Conservation (phyloP, 2,888 invertebrate genomes). For the Caenorhabditis macrosperma region DNA sequence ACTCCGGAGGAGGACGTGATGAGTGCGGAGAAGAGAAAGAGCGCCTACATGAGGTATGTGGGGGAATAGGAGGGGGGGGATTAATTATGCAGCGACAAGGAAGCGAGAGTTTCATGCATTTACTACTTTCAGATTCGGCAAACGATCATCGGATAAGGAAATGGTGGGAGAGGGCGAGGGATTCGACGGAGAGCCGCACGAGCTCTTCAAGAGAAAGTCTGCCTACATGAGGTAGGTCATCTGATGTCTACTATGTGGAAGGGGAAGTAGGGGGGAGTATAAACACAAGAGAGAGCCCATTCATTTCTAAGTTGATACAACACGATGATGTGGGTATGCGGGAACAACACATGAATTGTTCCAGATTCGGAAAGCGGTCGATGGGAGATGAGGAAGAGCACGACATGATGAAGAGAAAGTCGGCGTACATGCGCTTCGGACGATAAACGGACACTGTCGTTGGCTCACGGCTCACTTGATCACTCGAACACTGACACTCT, state of each 20-base stretch:
- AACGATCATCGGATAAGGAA: slow-evolving; percentile 46
- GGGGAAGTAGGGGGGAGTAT: neutral
- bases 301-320: slow-evolving; percentile 52
- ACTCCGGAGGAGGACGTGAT: slow-evolving; percentile 59
- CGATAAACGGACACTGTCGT: slow-evolving; percentile 12
- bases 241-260: neutral
- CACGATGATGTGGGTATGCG: slow-evolving; percentile 2
- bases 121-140: slow-evolving; percentile 53
- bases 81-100: slow-evolving; percentile 35
- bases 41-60: slow-evolving; percentile 73
- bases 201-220: slow-evolving; percentile 71
- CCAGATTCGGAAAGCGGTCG: slow-evolving; percentile 61
- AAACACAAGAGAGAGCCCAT: slow-evolving; percentile 14
- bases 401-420: slow-evolving; percentile 73
- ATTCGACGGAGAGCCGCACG: slow-evolving; percentile 29
- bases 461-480: slow-evolving; percentile 42
- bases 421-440: slow-evolving; percentile 75
- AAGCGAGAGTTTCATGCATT: slow-evolving; percentile 13
- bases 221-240: slow-evolving; percentile 72
- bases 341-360: no score
- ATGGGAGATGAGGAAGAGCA: slow-evolving; percentile 46
- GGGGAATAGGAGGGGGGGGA: slow-evolving; percentile 9
- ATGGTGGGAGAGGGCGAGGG: slow-evolving; percentile 15
- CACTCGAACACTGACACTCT: neutral
- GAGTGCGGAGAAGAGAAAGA: slow-evolving; percentile 72